phyloP scores from a whole-genome alignment of 2,888 invertebrate species.

The Apotomis betuletana region DNA sequence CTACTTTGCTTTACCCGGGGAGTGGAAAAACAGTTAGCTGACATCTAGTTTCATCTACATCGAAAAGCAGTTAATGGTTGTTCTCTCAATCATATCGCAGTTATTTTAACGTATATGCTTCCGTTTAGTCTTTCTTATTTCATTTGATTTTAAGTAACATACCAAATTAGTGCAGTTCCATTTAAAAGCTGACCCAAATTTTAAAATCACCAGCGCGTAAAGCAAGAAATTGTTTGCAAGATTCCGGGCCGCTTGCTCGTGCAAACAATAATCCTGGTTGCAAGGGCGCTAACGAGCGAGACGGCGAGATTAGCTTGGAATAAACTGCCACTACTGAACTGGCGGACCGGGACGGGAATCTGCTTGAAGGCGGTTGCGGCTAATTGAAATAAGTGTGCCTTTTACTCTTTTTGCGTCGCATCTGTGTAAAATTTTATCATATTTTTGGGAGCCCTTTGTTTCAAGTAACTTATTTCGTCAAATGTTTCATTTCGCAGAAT shows the following conservation, averaged over 20 bases:
- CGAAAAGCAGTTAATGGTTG: no score
- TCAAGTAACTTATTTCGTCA: no score
- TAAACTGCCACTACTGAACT: not conserved
- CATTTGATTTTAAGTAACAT: no score
- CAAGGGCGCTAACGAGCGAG: not conserved
- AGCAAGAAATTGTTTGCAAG: constrained; percentile 5
- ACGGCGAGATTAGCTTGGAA: not conserved
- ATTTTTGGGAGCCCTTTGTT: no score
- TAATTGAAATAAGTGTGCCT: constrained; percentile 5
- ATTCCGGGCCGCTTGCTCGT: not conserved
- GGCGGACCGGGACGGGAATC: not conserved
- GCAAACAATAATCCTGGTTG: not conserved
- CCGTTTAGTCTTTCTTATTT: no score
- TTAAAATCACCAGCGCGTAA: constrained; percentile 3
- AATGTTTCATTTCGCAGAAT: no score
- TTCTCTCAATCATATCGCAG: no score
- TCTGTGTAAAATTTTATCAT: no score
- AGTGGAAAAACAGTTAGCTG: no score
- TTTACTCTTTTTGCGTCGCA: not conserved
- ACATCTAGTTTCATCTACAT: no score
- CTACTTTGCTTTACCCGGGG: no score
- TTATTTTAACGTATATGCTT: no score
- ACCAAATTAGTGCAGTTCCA: not conserved
- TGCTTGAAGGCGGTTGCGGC: not conserved
- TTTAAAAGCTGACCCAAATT: not conserved